Evolutionary conservation across 2,113 vertebrate species (phyloP).

Genomic region (Holacanthus passer): DNA sequence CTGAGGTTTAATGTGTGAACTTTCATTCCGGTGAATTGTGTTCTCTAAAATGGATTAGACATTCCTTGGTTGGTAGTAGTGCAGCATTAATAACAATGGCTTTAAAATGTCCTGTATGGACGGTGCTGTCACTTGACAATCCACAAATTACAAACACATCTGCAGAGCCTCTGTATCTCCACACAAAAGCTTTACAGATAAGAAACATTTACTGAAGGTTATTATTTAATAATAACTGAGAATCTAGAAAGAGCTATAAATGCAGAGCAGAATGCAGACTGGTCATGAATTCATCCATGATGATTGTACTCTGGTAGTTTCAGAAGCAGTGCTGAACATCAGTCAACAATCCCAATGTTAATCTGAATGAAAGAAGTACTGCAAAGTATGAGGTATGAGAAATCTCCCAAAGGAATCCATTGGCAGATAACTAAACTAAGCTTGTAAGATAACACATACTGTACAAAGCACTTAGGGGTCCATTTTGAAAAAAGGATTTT

Average conservation of each 20-base stretch:
- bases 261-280: background rate
- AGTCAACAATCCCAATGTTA: too few relatives aligned
- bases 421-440: background rate
- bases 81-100: constrained; percentile 13
- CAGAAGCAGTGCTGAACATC: background rate
- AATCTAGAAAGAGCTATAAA: background rate
- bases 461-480: background rate
- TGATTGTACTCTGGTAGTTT: background rate
- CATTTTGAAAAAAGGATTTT: constrained; percentile 14
- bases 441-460: background rate
- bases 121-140: constrained; percentile 25
- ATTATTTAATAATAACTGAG: background rate
- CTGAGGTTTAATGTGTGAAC: constrained; percentile 36
- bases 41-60: background rate
- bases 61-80: background rate
- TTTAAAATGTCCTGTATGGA: constrained; percentile 23
- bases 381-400: constrained; percentile 11
- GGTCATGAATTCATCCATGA: background rate
- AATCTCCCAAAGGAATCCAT: background rate
- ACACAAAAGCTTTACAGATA: background rate
- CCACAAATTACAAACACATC: constrained; percentile 53
- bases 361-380: background rate
- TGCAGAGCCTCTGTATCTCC: background rate
- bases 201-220: background rate
- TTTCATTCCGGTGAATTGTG: background rate